Base-by-base conservation (phyloP, 2,888 invertebrate species). In the Buathra laborator region DNA sequence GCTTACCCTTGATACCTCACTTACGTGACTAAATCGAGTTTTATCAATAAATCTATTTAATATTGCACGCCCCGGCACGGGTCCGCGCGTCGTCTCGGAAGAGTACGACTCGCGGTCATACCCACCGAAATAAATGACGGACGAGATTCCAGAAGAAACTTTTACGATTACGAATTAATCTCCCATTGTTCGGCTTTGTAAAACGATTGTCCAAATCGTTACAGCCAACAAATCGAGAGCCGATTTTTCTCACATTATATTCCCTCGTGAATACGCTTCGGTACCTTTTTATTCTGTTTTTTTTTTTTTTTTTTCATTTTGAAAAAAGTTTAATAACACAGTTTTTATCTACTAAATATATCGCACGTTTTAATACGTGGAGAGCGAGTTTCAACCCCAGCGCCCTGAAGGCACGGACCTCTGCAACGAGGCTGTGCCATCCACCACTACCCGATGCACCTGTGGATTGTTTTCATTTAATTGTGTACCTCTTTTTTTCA, bases 41-140 rank as follows among this genome's bases (percentile, higher is more conserved):
- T 71, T 74, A 76, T 89, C 89, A 90, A 86, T 88, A 86, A 88
- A 76, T 84, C 91, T 93, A 93, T 88, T 89, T 90, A 91, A 93
- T 94, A 94, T 94, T 94, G 94, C 94, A 94, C 94, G 90, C 91
- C 89, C 94, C 94, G 94, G 94, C 94, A 92, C 92, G 89, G 89
- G 89, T 80, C 67, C 84, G 51, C 79, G 82, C 24, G 29, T 62
- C 62, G 78, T 82, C 66, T 46, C 44, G 19, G 43, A 46, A 68
- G 72, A 46, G 62, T 12, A 32, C 77, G 81, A 66, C 29, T 43
- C 75, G 79, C 46, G 85, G 70, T 71, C 59, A 59, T 70, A 82
- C 86, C 82, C 84, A 86, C 76, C 83, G 83, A 83, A 86, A 85
- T 85, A 72, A 86, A 86, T 86, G 46, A 83, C 76, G 70, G 77